A percentile compares a stretch with the other conserved stretches of the same genome.
phyloP scores from a whole-genome alignment of 2,113 vertebrate species.

The Mormyrus lacerda region DNA sequence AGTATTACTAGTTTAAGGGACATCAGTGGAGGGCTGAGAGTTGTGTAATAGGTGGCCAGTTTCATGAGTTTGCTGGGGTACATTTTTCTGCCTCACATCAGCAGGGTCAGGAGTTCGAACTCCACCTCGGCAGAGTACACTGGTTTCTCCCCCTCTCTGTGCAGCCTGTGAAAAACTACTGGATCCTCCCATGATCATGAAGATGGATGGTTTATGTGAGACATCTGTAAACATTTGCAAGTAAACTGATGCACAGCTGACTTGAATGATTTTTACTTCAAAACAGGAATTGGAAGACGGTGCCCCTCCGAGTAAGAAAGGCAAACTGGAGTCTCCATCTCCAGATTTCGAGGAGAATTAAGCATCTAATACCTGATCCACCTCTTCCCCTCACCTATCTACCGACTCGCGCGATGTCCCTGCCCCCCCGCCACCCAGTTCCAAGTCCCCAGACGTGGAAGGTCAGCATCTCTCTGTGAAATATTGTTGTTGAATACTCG shows the following conservation, averaged over 20 bases:
- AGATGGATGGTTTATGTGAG: neutral
- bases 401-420: neutral
- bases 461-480: constrained; percentile 4
- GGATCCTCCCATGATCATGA: neutral
- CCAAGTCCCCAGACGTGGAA: neutral
- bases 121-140: neutral
- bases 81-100: neutral
- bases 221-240: neutral
- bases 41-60: neutral
- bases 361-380: constrained; percentile 39
- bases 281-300: constrained; percentile 80
- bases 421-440: neutral
- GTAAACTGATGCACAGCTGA: neutral
- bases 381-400: constrained; percentile 24
- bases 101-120: neutral
- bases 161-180: neutral
- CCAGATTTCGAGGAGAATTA: constrained; percentile 86
- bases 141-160: neutral
- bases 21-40: neutral
- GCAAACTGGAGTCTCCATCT: constrained; percentile 83
- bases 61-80: neutral
- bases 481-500: neutral
- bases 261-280: constrained; percentile 1
- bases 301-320: constrained; percentile 83
- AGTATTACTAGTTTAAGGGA: neutral